These are phyloP conservation scores for Silurus asotus DNA, from an alignment of 2,113 vertebrate species.

Conservation along the genomic window DNA sequence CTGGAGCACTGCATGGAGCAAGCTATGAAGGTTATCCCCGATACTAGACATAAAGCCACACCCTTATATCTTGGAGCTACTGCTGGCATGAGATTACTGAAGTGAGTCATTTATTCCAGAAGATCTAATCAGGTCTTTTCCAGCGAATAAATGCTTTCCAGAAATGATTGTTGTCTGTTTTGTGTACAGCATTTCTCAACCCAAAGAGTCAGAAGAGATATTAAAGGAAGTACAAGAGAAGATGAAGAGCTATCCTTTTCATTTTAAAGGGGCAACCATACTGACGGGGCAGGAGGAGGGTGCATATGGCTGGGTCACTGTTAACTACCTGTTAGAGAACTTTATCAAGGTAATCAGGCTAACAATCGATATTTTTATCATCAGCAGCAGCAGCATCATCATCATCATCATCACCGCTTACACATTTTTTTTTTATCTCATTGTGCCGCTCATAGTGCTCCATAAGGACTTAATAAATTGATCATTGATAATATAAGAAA, in stretches of 20 bases:
- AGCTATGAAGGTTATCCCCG: constrained; percentile 70
- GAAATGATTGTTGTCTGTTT: neutral
- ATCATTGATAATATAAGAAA: neutral
- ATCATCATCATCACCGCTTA: too few relatives aligned
- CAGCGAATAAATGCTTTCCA: neutral
- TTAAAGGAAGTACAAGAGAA: constrained; percentile 71
- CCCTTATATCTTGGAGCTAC: constrained; percentile 80
- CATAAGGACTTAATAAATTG: neutral
- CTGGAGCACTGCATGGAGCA: constrained; percentile 70
- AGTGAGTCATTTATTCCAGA: constrained; percentile 63
- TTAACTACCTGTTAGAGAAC: constrained; percentile 83
- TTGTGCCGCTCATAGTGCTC: neutral
- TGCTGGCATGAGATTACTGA: constrained; percentile 83
- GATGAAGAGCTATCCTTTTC: constrained; percentile 75
- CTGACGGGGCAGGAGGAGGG: constrained; percentile 81
- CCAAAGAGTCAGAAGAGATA: constrained; percentile 60
- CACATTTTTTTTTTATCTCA: neutral
- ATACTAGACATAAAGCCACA: constrained; percentile 65
- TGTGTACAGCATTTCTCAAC: constrained; percentile 65
- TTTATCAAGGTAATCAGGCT: constrained; percentile 76
- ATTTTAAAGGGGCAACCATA: constrained; percentile 75
- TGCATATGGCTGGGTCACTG: constrained; percentile 82
- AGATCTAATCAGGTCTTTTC: neutral
- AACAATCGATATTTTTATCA: neutral
- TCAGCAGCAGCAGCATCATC: too few relatives aligned